Conservation (phyloP, 2,797 vertebrate species). For the Neopelma chrysocephalum region DNA sequence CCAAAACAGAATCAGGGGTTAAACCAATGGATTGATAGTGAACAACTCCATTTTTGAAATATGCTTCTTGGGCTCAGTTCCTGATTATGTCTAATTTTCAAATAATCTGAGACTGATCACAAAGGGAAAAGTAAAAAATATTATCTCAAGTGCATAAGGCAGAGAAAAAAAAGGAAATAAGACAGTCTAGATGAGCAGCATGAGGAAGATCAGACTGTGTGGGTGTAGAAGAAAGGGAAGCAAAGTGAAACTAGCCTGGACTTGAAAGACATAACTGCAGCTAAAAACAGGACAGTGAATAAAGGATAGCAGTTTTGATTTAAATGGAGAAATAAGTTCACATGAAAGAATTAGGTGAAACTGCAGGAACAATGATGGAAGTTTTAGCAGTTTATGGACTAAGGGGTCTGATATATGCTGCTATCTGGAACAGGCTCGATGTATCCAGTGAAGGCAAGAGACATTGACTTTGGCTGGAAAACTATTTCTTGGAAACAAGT, state of each 20-base stretch:
- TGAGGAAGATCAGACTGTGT: background rate
- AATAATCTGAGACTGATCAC: background rate
- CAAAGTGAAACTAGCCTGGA: background rate
- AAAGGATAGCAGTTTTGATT: background rate
- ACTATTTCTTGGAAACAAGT: background rate
- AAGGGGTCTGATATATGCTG: fast-evolving
- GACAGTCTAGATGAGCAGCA: background rate
- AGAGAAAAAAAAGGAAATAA: background rate
- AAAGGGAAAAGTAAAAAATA: background rate
- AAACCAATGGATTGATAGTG: background rate
- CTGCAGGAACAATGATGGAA: background rate
- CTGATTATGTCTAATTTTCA: background rate
- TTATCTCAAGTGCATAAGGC: background rate
- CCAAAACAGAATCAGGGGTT: background rate
- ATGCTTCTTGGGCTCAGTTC: background rate
- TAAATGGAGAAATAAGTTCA: background rate
- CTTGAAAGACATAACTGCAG: background rate
- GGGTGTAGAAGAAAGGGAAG: background rate
- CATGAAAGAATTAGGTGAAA: background rate
- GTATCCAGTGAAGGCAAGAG: background rate
- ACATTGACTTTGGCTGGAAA: background rate
- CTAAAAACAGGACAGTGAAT: background rate
- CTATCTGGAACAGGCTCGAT: background rate
- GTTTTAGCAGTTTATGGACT: background rate
- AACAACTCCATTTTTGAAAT: background rate